Conservation (phyloP, 2,888 invertebrate genomes). For the Monoplex corrugatus region DNA sequence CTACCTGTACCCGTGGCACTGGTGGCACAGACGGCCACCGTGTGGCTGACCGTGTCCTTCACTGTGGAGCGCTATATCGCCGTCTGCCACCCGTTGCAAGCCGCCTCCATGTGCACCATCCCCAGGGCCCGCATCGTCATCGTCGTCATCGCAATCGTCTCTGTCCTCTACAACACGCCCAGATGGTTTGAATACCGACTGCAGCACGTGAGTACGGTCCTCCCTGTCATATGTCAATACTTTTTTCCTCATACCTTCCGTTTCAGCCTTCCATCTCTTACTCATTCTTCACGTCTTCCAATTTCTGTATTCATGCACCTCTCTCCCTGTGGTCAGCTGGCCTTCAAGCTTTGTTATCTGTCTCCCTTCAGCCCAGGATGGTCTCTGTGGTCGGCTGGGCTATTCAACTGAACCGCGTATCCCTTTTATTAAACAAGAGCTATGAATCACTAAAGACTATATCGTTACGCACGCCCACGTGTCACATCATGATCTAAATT, state of each 20-base stretch:
- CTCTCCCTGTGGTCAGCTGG: too few species aligned
- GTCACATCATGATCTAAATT: too few species aligned
- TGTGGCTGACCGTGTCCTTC: slow-evolving; percentile 89
- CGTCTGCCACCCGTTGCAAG: slow-evolving; percentile 88
- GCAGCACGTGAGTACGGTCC: slow-evolving; percentile 33
- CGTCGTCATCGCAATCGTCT: slow-evolving; percentile 89
- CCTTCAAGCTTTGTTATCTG: background rate
- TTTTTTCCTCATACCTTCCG: too few species aligned
- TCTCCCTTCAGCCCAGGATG: background rate
- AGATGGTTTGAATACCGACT: slow-evolving; percentile 84
- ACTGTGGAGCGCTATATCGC: slow-evolving; percentile 95
- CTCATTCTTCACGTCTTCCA: too few species aligned
- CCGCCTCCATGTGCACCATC: slow-evolving; percentile 94
- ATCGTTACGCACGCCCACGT: too few species aligned
- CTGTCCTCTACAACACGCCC: slow-evolving; percentile 92
- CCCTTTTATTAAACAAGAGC: too few species aligned
- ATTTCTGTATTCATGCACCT: too few species aligned
- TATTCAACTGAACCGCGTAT: too few species aligned
- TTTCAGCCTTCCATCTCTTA: too few species aligned
- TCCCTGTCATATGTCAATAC: too few species aligned
- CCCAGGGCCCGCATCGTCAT: slow-evolving; percentile 93
- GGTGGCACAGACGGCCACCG: slow-evolving; percentile 95
- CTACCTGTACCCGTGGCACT: slow-evolving; percentile 87
- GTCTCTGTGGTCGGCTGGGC: background rate
- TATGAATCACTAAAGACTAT: too few species aligned